Percentiles rank a stretch among this genome's conserved stretches.
Conservation (phyloP, 2,113 vertebrate species). For the Edolisoma coerulescens region DNA sequence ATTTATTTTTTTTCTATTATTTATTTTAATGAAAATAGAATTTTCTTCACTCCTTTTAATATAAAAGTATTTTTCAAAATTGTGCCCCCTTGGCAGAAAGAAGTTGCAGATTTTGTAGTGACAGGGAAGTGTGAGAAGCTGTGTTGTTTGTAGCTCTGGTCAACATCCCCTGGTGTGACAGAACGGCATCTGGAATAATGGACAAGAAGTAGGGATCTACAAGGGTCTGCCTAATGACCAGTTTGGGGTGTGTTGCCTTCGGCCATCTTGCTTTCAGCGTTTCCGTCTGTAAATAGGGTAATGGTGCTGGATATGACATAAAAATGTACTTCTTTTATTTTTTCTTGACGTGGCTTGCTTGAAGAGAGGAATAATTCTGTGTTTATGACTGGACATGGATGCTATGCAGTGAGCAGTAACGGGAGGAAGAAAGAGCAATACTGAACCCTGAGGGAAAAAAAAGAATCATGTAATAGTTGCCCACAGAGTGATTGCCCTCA, state of each 20-base stretch:
- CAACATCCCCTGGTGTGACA: background rate
- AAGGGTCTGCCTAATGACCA: background rate
- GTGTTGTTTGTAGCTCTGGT: background rate
- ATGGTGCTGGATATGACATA: background rate
- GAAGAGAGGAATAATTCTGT: background rate
- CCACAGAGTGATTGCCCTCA: background rate
- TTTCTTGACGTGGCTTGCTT: background rate
- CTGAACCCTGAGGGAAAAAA: background rate
- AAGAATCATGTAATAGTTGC: background rate
- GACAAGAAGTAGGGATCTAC: background rate
- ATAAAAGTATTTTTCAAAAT: background rate
- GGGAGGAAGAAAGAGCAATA: background rate
- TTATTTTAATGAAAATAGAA: background rate
- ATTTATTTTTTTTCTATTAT: fast-evolving
- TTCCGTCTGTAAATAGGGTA: background rate
- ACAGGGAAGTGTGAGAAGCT: background rate
- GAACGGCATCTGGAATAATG: background rate
- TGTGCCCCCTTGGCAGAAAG: background rate
- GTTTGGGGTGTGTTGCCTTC: background rate
- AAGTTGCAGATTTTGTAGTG: background rate
- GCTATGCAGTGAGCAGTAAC: background rate
- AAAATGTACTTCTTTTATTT: background rate
- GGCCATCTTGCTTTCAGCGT: background rate
- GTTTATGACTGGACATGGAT: background rate
- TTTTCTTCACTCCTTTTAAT: background rate